Evolutionary conservation across 2,797 vertebrate species (phyloP).

Genomic region (Saguinus oedipus): DNA sequence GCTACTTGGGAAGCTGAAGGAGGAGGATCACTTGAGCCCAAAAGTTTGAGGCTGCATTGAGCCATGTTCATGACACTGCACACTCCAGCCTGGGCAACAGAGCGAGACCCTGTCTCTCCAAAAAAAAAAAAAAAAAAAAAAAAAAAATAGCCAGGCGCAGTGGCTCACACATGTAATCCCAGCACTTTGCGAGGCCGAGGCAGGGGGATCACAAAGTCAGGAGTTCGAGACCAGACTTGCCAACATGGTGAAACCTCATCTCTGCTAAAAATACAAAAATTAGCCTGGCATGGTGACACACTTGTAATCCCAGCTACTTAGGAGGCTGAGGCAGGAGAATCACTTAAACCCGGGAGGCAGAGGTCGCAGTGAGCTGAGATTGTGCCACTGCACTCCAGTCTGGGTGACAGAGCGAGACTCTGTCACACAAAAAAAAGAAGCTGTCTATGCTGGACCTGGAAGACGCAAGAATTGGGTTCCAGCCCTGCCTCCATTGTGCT

Average conservation of each 20-base stretch:
- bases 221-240: neutral
- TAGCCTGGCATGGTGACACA: neutral
- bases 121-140: no score
- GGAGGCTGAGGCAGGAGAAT: neutral
- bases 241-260: neutral
- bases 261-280: neutral
- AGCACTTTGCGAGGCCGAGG: neutral
- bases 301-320: neutral
- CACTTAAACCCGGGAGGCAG: neutral
- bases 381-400: neutral
- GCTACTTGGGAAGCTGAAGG: no score
- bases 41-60: no score
- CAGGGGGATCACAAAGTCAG: neutral
- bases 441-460: neutral
- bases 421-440: neutral
- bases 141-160: no score
- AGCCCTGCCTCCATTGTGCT: neutral
- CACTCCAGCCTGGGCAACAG: no score
- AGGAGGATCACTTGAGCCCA: no score
- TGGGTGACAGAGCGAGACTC: fast-evolving
- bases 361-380: neutral
- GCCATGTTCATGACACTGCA: no score
- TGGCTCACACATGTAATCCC: neutral
- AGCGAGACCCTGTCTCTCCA: no score
- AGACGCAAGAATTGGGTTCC: no score